phyloP scores from a whole-genome alignment of 2,888 invertebrate species.

The Heliconius cydno region DNA sequence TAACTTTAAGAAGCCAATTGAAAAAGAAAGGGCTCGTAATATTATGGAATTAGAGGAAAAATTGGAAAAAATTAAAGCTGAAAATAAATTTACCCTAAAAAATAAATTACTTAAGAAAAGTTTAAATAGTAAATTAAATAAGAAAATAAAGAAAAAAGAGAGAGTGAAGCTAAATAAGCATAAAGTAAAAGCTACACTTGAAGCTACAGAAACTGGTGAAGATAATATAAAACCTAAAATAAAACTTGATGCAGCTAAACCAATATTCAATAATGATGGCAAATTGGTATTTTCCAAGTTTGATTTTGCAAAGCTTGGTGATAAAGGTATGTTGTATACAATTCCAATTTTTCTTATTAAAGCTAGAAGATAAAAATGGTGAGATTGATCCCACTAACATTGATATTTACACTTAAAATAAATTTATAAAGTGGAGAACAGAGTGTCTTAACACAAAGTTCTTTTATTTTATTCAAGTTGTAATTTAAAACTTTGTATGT shows the following conservation, averaged over 20 bases:
- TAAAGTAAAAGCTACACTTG: slow-evolving; percentile 55
- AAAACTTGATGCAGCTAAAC: slow-evolving; percentile 81
- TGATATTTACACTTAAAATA: not conserved
- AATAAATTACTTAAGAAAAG: slow-evolving; percentile 87
- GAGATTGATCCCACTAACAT: not conserved
- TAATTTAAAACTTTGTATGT: no score
- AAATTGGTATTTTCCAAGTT: slow-evolving; percentile 96
- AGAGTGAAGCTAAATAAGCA: slow-evolving; percentile 61
- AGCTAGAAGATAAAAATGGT: no score
- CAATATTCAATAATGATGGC: slow-evolving; percentile 92
- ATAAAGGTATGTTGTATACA: slow-evolving; percentile 73
- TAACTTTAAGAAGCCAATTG: slow-evolving; percentile 57
- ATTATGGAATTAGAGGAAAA: slow-evolving; percentile 86
- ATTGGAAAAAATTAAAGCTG: slow-evolving; percentile 84
- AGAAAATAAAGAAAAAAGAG: slow-evolving; percentile 85
- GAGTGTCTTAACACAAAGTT: no score
- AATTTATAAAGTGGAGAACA: no score
- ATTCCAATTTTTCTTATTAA: not conserved
- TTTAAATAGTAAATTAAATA: slow-evolving; percentile 86
- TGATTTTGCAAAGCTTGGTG: slow-evolving; percentile 90
- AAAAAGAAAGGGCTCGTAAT: slow-evolving; percentile 81
- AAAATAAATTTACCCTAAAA: slow-evolving; percentile 85
- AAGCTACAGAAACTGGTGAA: slow-evolving; percentile 43
- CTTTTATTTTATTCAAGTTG: no score
- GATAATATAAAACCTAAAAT: slow-evolving; percentile 60